Conservation (phyloP, 2,888 invertebrate genomes). For the Blastobasis lacticolella region DNA sequence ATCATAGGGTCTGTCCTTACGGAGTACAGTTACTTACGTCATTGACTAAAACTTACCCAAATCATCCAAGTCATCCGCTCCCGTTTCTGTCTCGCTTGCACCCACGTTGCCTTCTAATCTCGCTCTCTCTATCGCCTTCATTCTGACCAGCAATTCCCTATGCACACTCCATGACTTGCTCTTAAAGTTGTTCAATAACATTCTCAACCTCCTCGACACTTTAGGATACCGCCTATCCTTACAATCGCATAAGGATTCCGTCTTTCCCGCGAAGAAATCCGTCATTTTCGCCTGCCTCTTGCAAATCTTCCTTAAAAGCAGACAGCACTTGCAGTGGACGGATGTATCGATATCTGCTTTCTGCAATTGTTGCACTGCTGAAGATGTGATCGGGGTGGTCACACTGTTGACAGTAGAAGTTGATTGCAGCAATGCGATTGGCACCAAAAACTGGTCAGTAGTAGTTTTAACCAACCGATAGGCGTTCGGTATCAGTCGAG, state of each 20-base stretch:
- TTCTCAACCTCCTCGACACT: slow-evolving; percentile 40
- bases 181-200: slow-evolving; percentile 38
- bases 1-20: too few relatives aligned
- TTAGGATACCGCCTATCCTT: slow-evolving; percentile 30
- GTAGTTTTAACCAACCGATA: slow-evolving; percentile 36
- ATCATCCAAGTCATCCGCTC: slow-evolving; percentile 27
- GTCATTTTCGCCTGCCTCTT: slow-evolving; percentile 33
- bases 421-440: slow-evolving; percentile 18
- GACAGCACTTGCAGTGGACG: slow-evolving; percentile 49
- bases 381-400: slow-evolving; percentile 19
- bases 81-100: background rate
- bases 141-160: slow-evolving; percentile 23
- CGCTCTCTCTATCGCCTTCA: slow-evolving; percentile 14
- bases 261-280: slow-evolving; percentile 38
- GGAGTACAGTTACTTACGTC: too few relatives aligned
- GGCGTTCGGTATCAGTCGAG: too few relatives aligned
- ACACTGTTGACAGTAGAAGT: slow-evolving; percentile 25
- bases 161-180: slow-evolving; percentile 21
- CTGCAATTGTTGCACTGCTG: background rate
- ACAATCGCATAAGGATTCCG: slow-evolving; percentile 33
- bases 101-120: slow-evolving; percentile 4
- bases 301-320: slow-evolving; percentile 34
- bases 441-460: slow-evolving; percentile 32
- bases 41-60: slow-evolving; percentile 26
- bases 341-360: background rate